Conservation (phyloP, 2,797 vertebrate genomes). For the Leptodactylus fallax region DNA sequence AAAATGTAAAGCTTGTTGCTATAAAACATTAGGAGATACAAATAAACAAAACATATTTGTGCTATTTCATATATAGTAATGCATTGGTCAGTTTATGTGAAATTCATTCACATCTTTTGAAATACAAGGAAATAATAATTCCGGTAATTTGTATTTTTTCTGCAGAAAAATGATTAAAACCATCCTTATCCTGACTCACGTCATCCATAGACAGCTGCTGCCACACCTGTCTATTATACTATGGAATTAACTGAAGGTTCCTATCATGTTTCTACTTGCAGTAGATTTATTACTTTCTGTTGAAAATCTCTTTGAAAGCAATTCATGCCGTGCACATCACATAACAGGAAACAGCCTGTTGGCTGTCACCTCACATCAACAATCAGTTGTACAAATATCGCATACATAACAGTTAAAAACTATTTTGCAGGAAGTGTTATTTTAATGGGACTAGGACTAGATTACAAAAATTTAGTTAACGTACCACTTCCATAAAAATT, state of each 20-base stretch:
- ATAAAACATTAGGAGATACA: neutral
- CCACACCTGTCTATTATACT: slow-evolving; percentile 58
- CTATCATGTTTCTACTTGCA: slow-evolving; percentile 57
- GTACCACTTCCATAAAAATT: too few species aligned
- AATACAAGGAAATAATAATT: neutral
- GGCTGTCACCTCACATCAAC: neutral
- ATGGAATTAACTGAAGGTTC: slow-evolving; percentile 37
- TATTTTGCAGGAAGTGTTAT: neutral
- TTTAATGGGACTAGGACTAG: too few species aligned
- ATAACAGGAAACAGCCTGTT: slow-evolving; percentile 29
- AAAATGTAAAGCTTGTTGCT: too few species aligned
- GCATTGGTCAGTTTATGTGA: neutral
- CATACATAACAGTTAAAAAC: slow-evolving; percentile 10
- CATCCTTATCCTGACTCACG: slow-evolving; percentile 32
- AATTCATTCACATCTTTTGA: neutral
- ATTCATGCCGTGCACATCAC: neutral
- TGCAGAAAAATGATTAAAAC: neutral
- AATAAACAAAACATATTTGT: neutral
- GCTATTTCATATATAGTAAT: neutral
- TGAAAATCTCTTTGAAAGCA: slow-evolving; percentile 45
- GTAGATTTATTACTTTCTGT: slow-evolving; percentile 49
- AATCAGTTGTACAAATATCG: neutral
- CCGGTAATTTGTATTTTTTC: neutral
- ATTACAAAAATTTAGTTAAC: neutral
- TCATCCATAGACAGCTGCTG: slow-evolving; percentile 28